Percentiles rank a stretch among this genome's conserved stretches.
These are phyloP conservation scores for Charanyca ferruginea DNA, from an alignment of 2,888 invertebrate species.

Conservation along the genomic window DNA sequence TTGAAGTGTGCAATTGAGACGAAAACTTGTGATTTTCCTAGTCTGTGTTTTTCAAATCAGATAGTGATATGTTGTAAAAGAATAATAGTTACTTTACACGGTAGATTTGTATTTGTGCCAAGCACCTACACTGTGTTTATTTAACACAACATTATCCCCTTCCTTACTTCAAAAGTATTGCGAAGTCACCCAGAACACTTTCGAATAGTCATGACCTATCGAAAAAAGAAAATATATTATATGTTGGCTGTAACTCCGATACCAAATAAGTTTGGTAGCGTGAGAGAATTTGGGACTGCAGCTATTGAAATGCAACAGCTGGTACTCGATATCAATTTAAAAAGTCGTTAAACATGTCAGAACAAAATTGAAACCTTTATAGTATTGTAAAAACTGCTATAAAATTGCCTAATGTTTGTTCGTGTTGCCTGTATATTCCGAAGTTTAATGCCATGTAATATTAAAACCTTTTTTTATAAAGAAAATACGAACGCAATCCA, in stretches of 20 bases:
- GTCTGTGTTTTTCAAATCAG: no score
- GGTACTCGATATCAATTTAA: conserved; percentile 50
- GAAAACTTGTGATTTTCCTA: no score
- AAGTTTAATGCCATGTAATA: neutral
- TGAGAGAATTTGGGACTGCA: conserved; percentile 34
- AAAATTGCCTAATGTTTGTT: conserved; percentile 22
- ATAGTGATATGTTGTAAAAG: no score
- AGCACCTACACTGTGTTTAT: neutral
- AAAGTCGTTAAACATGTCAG: conserved; percentile 54
- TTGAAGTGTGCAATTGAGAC: no score
- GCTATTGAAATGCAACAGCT: conserved; percentile 56
- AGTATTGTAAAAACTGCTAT: conserved; percentile 21
- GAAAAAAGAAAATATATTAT: conserved; percentile 47
- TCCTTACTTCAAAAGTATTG: conserved; percentile 35
- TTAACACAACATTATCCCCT: conserved; percentile 20
- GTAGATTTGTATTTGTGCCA: neutral
- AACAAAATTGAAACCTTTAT: conserved; percentile 40
- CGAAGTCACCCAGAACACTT: conserved; percentile 42
- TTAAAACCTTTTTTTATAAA: neutral
- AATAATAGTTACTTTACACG: no score
- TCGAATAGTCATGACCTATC: conserved; percentile 28
- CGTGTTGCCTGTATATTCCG: neutral
- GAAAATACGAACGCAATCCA: neutral
- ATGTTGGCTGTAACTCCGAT: conserved; percentile 9
- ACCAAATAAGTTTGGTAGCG: conserved; percentile 43